Evolutionary conservation across 1,140 invertebrate genomes (phyloP).

Genomic region (Sesamia nonagrioides): DNA sequence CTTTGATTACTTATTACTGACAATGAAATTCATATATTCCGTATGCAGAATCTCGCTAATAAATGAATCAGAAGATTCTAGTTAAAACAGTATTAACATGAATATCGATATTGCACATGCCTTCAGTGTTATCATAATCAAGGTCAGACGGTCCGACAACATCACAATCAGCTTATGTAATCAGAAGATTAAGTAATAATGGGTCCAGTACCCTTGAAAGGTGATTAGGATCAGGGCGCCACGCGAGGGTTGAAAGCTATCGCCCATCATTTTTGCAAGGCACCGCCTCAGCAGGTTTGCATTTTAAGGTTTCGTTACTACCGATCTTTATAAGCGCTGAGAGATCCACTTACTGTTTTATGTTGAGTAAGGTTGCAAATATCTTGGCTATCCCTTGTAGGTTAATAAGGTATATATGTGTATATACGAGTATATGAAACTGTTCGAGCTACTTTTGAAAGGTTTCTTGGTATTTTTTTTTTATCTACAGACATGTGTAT

Average conservation of each 20-base stretch:
- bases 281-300: slow-evolving; percentile 13
- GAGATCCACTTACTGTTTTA: slow-evolving; percentile 28
- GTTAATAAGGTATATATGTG: not conserved
- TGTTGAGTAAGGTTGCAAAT: slow-evolving; percentile 9
- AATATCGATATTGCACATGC: not conserved
- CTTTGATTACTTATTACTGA: no score
- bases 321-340: slow-evolving; percentile 9
- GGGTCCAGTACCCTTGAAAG: slow-evolving; percentile 23
- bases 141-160: slow-evolving; percentile 13
- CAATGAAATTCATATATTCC: not conserved
- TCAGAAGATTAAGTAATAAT: slow-evolving; percentile 48
- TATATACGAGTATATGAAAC: not conserved
- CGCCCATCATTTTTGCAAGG: slow-evolving; percentile 17
- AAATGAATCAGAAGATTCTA: not conserved
- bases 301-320: not conserved
- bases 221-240: slow-evolving; percentile 36
- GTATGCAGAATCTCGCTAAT: not conserved
- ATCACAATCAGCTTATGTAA: slow-evolving; percentile 42
- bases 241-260: slow-evolving; percentile 42
- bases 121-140: slow-evolving; percentile 17
- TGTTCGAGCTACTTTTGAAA: not conserved
- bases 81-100: not conserved
- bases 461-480: no score
- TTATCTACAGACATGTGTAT: no score
- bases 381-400: not conserved